These are phyloP conservation scores for Coregonus sp. DNA, from an alignment of 2,797 vertebrate species.

Conservation along the genomic window DNA sequence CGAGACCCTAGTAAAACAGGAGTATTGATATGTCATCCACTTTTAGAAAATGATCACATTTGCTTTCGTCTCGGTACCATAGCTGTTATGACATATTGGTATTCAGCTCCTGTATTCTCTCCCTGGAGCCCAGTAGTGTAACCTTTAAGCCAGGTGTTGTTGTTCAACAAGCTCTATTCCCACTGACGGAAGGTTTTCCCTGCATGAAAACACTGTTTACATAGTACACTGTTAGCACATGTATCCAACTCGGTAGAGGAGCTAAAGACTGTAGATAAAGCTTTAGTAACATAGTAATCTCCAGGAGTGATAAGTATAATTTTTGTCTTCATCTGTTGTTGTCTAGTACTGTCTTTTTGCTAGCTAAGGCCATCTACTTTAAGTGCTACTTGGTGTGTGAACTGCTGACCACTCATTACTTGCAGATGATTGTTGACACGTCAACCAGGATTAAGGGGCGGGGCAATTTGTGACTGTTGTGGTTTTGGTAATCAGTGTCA, in stretches of 20 bases:
- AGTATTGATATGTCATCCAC: constrained; percentile 46
- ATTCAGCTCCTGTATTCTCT: constrained; percentile 43
- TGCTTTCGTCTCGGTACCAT: constrained; percentile 37
- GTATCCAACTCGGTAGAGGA: background rate
- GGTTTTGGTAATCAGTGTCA: too few relatives aligned
- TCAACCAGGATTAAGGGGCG: too few relatives aligned
- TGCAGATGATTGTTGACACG: too few relatives aligned
- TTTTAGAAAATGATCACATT: constrained; percentile 41
- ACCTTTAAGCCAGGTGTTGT: constrained; percentile 70
- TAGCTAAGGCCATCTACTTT: too few relatives aligned
- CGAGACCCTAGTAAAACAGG: constrained; percentile 47
- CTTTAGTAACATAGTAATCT: too few relatives aligned
- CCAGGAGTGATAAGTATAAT: too few relatives aligned
- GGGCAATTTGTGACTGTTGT: too few relatives aligned
- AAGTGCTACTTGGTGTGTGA: too few relatives aligned
- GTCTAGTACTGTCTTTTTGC: too few relatives aligned
- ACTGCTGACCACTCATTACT: too few relatives aligned
- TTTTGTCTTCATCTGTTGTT: too few relatives aligned
- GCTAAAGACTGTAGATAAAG: too few relatives aligned
- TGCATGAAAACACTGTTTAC: constrained; percentile 13
- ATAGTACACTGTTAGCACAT: background rate
- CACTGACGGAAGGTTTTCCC: constrained; percentile 63
- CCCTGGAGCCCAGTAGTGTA: constrained; percentile 56
- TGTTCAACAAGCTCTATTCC: constrained; percentile 63
- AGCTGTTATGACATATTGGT: constrained; percentile 43